These are phyloP conservation scores for Glandiceps talaboti DNA, from an alignment of 53 echinoderm and acorn worm genomes.

Conservation along the genomic window DNA sequence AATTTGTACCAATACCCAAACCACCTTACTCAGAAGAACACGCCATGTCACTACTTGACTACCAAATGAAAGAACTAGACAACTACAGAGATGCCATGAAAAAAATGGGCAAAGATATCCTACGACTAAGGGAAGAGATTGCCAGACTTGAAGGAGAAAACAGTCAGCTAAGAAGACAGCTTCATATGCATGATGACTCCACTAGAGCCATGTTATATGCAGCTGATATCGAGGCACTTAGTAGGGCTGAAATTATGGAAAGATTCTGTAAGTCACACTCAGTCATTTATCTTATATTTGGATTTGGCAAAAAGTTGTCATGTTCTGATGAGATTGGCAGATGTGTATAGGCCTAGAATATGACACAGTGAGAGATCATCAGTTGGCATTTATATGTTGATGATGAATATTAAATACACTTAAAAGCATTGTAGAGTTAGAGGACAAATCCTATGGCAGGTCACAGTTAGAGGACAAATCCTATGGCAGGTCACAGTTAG, in stretches of 20 bases:
- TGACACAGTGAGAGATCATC: too few species aligned
- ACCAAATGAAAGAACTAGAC: conserved; percentile 81
- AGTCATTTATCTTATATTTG: too few species aligned
- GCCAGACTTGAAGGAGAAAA: conserved; percentile 67
- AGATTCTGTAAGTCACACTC: conserved; percentile 84
- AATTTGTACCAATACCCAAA: neutral
- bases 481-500: too few species aligned
- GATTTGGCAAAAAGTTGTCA: too few species aligned
- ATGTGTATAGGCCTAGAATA: too few species aligned
- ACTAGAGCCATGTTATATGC: conserved; percentile 64
- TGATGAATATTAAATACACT: too few species aligned
- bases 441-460: too few species aligned
- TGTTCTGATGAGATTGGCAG: too few species aligned
- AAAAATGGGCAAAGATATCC: conserved; percentile 89
- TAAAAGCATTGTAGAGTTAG: too few species aligned
- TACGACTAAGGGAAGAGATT: conserved; percentile 59
- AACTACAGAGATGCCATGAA: conserved; percentile 82
- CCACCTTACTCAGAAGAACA: conserved; percentile 37
- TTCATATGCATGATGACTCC: conserved; percentile 91
- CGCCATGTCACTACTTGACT: conserved; percentile 52
- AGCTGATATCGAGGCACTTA: conserved; percentile 44
- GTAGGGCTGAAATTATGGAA: conserved; percentile 70
- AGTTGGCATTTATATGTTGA: too few species aligned
- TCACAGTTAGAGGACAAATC: too few species aligned
- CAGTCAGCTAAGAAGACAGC: conserved; percentile 51